Base-by-base conservation (phyloP, 2,888 invertebrate species). In the Amphipyra berbera region DNA sequence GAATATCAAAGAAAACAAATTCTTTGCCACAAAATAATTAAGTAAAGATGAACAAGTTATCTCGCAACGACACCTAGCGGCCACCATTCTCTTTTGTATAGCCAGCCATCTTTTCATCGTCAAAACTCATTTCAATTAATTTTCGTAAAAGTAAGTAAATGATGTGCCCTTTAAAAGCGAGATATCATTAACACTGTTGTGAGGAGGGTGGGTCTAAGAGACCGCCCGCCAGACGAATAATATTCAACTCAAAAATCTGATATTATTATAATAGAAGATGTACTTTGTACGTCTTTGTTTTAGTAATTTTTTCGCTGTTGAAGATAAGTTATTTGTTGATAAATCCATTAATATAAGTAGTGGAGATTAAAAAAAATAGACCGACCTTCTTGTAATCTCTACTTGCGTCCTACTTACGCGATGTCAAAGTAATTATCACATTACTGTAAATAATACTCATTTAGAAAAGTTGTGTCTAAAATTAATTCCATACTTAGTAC, bases 81-180 rank as follows among this genome's bases (percentile, higher is more conserved):
- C 91, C 84, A 88, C 87, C 90, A 84, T 83, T 88, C 85, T 85
- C 92, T 91, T 95, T 94, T 95, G 94, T 94, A 83, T 83, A 81
- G 85, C 86, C 91, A 81, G 85, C 86, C 91, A 90, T 89, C 94
- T 95, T 94, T 95, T 94, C 95, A 94, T 91, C 94, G 91, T 89
- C 90, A 90, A 90, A 94, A 93, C 94, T 95, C 95, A 95, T 95
- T 95, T 95, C 93, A 94, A 95, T 95, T 95, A 94, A 94, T 94
- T 94, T 95, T 88, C 89, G 85, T 88, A 90, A 93, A 92, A 94
- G 92, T 93, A 94, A 94, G 92, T 94, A 94, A 95, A 93, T 93
- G 92, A 89, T 94, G 94, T 92, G 92, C 90, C 93, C 92, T 92
- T 90, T 93, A 91, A 89, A 88, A 92, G 91, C 90, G 87, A 93